A percentile compares a stretch with the other conserved stretches of the same genome.
Evolutionary conservation across 2,888 invertebrate species (phyloP).

Genomic region (Drymonia ruficornis): DNA sequence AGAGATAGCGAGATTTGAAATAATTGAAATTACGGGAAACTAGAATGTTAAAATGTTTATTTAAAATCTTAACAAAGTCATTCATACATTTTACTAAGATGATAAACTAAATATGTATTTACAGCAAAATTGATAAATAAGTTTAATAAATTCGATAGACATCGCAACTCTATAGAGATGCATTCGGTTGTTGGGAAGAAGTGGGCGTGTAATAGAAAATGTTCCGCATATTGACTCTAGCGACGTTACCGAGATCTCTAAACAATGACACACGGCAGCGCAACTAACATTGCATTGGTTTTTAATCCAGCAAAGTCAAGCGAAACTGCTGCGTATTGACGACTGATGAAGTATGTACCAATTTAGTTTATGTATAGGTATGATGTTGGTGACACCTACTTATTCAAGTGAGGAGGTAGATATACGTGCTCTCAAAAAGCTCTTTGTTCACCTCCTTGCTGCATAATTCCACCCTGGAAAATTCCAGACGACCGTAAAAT

Average conservation of each 20-base stretch:
- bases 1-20: too few species aligned
- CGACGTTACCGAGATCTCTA: slow-evolving; percentile 78
- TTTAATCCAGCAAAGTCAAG: slow-evolving; percentile 30
- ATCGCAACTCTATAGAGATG: slow-evolving; percentile 56
- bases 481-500: not conserved
- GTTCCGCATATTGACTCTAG: slow-evolving; percentile 84
- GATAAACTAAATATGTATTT: too few species aligned
- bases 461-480: not conserved
- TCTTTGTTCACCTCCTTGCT: not conserved
- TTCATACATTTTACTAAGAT: too few species aligned
- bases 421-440: too few species aligned
- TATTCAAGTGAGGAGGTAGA: too few species aligned
- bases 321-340: not conserved
- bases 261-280: slow-evolving; percentile 73
- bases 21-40: too few species aligned
- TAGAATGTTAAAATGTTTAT: too few species aligned
- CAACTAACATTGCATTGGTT: slow-evolving; percentile 43
- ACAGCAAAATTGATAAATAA: too few species aligned
- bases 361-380: not conserved
- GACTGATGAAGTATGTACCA: not conserved
- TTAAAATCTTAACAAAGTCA: too few species aligned
- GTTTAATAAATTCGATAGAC: too few species aligned
- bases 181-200: slow-evolving; percentile 70
- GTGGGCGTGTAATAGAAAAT: slow-evolving; percentile 85
- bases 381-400: too few species aligned